Conservation (phyloP, 35 echinoderm and acorn worm species). For the Patiria miniata region DNA sequence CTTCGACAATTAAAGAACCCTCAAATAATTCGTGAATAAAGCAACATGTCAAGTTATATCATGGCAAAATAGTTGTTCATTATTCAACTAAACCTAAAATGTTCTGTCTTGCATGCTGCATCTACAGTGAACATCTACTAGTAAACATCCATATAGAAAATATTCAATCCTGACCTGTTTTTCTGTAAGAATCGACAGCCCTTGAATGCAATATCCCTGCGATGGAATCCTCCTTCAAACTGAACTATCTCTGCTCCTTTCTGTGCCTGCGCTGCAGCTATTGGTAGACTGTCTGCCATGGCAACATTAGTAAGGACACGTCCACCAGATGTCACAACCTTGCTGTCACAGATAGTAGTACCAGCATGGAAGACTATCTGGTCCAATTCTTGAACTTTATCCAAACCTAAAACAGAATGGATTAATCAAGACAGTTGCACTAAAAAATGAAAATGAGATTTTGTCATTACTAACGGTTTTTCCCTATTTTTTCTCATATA, state of each 20-base stretch:
- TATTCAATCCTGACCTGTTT: constrained; percentile 59
- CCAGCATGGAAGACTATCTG: constrained; percentile 90
- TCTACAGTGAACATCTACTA: too few relatives aligned
- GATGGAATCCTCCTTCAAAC: constrained; percentile 83
- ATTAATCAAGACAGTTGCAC: neutral
- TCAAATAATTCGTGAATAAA: too few relatives aligned
- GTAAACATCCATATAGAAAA: too few relatives aligned
- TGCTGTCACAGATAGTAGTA: constrained; percentile 61
- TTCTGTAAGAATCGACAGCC: constrained; percentile 74
- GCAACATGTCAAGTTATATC: too few relatives aligned
- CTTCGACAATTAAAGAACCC: too few relatives aligned
- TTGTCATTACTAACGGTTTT: too few relatives aligned
- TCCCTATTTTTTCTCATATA: too few relatives aligned
- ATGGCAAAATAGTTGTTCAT: too few relatives aligned
- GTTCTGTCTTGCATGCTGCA: too few relatives aligned
- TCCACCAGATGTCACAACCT: constrained; percentile 88
- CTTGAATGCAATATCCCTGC: constrained; percentile 82
- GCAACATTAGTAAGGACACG: constrained; percentile 83
- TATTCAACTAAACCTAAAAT: too few relatives aligned
- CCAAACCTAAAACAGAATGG: constrained; percentile 56
- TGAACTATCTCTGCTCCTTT: constrained; percentile 66
- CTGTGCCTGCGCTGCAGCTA: constrained; percentile 62
- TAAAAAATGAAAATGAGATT: too few relatives aligned
- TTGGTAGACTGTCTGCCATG: constrained; percentile 50
- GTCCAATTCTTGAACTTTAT: constrained; percentile 57